These are phyloP conservation scores for Periplaneta americana DNA, from an alignment of 1,140 invertebrate species.

Conservation along the genomic window DNA sequence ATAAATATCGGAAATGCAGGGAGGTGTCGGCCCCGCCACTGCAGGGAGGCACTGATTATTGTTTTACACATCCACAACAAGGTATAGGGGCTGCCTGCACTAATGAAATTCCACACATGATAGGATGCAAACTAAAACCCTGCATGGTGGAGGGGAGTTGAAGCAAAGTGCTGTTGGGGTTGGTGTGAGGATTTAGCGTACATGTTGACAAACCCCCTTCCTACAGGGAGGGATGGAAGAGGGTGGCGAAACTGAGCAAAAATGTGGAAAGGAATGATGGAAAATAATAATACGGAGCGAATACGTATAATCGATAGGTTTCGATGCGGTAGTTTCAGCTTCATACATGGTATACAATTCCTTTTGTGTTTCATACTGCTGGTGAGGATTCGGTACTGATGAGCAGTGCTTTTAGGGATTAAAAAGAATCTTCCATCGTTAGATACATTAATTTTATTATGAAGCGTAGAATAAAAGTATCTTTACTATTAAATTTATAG, in stretches of 20 bases:
- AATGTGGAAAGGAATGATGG: not conserved
- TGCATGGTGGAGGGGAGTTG: not conserved
- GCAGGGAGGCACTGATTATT: not conserved
- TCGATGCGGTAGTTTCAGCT: too few species aligned
- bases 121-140: not conserved
- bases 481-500: too few species aligned
- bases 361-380: too few species aligned
- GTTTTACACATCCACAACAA: not conserved
- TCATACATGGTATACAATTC: too few species aligned
- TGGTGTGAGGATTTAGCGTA: not conserved
- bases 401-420: too few species aligned
- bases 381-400: too few species aligned
- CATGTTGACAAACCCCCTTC: not conserved
- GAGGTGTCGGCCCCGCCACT: not conserved
- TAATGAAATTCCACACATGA: not conserved
- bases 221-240: not conserved
- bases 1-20: too few species aligned
- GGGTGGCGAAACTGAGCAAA: not conserved
- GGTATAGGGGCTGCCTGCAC: not conserved
- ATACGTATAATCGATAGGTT: too few species aligned
- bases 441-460: too few species aligned
- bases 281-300: too few species aligned
- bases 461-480: too few species aligned
- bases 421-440: too few species aligned
- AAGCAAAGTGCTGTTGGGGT: not conserved